Conservation (phyloP, 2,113 vertebrate genomes). For the Pluvianellus socialis region DNA sequence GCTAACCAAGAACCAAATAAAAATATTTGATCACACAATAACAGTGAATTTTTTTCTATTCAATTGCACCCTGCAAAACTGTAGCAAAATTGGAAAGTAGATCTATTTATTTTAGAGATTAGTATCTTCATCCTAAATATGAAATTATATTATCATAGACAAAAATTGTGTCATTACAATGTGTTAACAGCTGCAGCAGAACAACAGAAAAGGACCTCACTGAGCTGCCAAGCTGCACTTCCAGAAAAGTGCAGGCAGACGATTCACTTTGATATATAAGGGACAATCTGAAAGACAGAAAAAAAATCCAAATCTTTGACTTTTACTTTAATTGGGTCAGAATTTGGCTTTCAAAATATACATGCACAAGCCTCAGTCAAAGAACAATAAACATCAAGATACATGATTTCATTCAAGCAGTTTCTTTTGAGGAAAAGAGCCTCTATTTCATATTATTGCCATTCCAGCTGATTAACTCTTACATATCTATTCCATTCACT, state of each 20-base stretch:
- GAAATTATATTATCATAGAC: not conserved
- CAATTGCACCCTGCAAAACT: not conserved
- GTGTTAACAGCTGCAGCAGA: not conserved
- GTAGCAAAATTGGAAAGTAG: not conserved
- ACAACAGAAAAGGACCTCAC: not conserved
- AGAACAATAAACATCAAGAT: constrained; percentile 43
- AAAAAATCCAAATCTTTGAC: not conserved
- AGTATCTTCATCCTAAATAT: not conserved
- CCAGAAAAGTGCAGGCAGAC: not conserved
- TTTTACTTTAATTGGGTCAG: constrained; percentile 16
- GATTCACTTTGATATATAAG: not conserved
- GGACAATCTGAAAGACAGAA: not conserved
- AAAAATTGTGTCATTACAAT: not conserved
- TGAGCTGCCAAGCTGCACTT: not conserved
- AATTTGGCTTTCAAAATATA: constrained; percentile 40
- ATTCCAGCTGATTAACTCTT: constrained; percentile 47
- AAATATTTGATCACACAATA: not conserved
- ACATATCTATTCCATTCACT: not conserved
- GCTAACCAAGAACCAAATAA: not conserved
- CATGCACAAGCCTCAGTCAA: not conserved
- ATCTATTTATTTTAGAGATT: not conserved
- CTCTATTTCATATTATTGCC: not conserved
- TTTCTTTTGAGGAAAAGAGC: not conserved
- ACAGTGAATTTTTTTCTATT: not conserved
- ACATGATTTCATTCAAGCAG: not conserved